Conservation (phyloP, 2,888 invertebrate species). For the Drosophila fulvimacula region DNA sequence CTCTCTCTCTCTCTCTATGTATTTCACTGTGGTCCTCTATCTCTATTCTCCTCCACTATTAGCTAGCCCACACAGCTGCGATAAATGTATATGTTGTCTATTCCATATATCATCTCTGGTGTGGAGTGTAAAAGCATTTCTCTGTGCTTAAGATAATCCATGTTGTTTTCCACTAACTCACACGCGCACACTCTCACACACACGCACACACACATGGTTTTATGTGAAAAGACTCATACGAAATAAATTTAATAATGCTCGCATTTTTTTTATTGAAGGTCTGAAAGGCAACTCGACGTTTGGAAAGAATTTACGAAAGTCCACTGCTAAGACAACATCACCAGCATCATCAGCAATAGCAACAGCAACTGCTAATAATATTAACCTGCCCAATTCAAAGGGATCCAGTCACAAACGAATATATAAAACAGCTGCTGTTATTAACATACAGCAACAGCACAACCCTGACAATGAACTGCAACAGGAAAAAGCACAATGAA, state of each 20-base stretch:
- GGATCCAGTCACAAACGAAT: conserved; percentile 67
- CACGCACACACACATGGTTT: conserved; percentile 10
- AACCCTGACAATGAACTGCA: conserved; percentile 48
- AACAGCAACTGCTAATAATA: conserved; percentile 34
- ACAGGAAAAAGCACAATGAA: conserved; percentile 75
- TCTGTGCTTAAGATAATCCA: conserved; percentile 20
- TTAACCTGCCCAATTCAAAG: conserved; percentile 42
- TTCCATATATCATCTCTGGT: conserved; percentile 31
- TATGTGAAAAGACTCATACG: not conserved
- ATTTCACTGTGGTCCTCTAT: conserved; percentile 36
- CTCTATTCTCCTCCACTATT: conserved; percentile 8
- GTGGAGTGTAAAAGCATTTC: conserved; percentile 21
- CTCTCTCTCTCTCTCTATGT: conserved; percentile 11
- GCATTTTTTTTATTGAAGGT: conserved; percentile 65
- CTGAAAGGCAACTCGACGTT: conserved; percentile 80
- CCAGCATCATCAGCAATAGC: conserved; percentile 62
- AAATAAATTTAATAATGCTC: not conserved
- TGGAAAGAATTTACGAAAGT: conserved; percentile 81
- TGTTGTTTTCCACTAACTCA: conserved; percentile 34
- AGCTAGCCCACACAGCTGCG: conserved; percentile 10
- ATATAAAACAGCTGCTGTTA: conserved; percentile 73
- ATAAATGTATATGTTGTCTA: conserved; percentile 5
- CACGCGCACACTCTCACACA: not conserved
- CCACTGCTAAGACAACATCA: conserved; percentile 61
- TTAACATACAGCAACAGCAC: conserved; percentile 64